Conservation (phyloP, 1,140 invertebrate species). For the Pogonomyrmex californicus region DNA sequence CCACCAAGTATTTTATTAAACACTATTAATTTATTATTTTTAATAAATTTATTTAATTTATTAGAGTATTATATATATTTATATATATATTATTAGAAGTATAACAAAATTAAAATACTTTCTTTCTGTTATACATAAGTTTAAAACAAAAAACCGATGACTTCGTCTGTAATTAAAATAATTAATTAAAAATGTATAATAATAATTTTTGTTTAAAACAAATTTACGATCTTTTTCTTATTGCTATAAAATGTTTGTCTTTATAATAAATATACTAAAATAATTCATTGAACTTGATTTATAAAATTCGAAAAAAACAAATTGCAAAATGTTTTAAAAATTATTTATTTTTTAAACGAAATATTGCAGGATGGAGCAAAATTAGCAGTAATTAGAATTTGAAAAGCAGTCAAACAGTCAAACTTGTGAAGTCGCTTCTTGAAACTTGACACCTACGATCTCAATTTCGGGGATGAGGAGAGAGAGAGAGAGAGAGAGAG, state of each 20-base stretch:
- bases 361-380: background rate
- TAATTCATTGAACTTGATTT: background rate
- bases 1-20: background rate
- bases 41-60: background rate
- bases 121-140: background rate
- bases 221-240: background rate
- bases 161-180: background rate
- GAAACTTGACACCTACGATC: background rate
- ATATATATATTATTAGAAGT: background rate
- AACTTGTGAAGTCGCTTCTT: background rate
- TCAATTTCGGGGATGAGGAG: background rate
- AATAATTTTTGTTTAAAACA: background rate
- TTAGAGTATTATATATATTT: background rate
- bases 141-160: background rate
- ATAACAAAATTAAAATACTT: background rate
- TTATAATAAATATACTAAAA: background rate
- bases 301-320: background rate
- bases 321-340: background rate
- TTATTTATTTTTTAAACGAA: background rate
- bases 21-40: constrained; percentile 2
- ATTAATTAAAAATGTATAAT: constrained; percentile 10
- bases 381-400: background rate
- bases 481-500: background rate
- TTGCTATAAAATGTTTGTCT: too few relatives aligned
- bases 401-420: background rate